These are phyloP conservation scores for Dallia pectoralis DNA, from an alignment of 2,797 vertebrate genomes.

Conservation along the genomic window DNA sequence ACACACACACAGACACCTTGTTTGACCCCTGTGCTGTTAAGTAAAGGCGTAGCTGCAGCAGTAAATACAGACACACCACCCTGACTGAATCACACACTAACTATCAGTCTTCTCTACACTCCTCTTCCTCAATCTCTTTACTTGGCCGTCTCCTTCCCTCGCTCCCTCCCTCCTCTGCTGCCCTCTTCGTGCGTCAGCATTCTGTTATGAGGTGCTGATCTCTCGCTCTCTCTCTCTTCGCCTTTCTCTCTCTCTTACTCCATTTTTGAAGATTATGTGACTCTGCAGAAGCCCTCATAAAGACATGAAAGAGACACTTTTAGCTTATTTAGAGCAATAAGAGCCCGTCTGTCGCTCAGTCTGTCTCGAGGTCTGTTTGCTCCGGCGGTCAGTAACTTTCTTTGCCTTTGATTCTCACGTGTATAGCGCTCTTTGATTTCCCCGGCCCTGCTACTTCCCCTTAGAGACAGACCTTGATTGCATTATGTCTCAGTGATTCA, in stretches of 20 bases:
- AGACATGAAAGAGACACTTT: neutral
- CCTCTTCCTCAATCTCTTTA: neutral
- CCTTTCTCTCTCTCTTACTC: neutral
- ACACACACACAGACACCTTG: neutral
- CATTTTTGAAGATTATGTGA: neutral
- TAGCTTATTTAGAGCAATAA: neutral
- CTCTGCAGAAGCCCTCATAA: neutral
- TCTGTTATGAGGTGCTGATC: neutral
- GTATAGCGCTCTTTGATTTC: neutral
- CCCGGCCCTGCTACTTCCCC: neutral
- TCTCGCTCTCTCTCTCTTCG: neutral
- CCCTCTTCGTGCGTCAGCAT: neutral
- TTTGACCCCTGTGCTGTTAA: neutral
- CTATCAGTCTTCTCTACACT: neutral
- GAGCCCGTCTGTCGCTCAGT: neutral
- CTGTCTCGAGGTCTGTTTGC: neutral
- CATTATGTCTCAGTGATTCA: neutral
- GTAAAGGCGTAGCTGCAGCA: neutral
- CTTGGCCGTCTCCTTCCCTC: neutral
- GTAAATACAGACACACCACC: neutral
- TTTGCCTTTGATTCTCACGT: neutral
- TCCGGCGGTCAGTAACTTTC: neutral
- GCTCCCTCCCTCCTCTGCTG: neutral
- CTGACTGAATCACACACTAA: no score
- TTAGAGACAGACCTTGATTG: neutral